A percentile compares a stretch with the other conserved stretches of the same genome.
These are phyloP conservation scores for Rhombomys opimus DNA, from an alignment of 2,113 vertebrate species.

Conservation along the genomic window DNA sequence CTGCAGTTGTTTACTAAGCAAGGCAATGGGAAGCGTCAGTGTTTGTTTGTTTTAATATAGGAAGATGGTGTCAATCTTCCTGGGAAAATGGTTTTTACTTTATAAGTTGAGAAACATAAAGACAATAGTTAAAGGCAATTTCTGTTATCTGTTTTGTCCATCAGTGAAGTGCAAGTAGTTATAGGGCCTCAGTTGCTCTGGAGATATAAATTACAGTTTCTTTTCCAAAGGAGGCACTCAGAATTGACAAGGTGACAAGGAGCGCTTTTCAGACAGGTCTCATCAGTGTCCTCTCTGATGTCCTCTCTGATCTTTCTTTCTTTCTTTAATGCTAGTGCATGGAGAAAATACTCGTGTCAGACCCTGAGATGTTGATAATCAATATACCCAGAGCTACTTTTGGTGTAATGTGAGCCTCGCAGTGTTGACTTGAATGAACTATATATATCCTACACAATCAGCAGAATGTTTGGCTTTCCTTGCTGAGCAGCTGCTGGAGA, in stretches of 20 bases:
- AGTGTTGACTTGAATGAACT: conserved; percentile 61
- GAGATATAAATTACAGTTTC: conserved; percentile 28
- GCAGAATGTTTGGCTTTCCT: conserved; percentile 56
- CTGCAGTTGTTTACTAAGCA: conserved; percentile 3
- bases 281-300: conserved; percentile 37
- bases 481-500: conserved; percentile 82
- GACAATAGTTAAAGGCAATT: conserved; percentile 9
- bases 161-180: conserved; percentile 2
- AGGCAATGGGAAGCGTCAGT: not conserved
- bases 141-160: conserved; percentile 48
- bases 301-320: too few relatives aligned
- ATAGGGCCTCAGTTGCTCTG: not conserved
- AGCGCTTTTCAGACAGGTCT: conserved; percentile 53
- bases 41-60: conserved; percentile 38
- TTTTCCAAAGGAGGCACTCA: not conserved
- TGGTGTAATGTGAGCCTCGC: not conserved
- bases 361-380: conserved; percentile 45
- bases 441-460: conserved; percentile 52
- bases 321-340: conserved; percentile 27
- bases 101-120: not conserved
- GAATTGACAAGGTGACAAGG: conserved; percentile 19
- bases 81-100: not conserved
- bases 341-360: conserved; percentile 65
- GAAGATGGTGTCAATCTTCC: not conserved
- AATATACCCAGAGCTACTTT: conserved; percentile 15